Percentiles rank a stretch among this genome's conserved stretches.
These are phyloP conservation scores for Paramormyrops hopkinsi DNA, from an alignment of 2,797 vertebrate species.

Conservation along the genomic window DNA sequence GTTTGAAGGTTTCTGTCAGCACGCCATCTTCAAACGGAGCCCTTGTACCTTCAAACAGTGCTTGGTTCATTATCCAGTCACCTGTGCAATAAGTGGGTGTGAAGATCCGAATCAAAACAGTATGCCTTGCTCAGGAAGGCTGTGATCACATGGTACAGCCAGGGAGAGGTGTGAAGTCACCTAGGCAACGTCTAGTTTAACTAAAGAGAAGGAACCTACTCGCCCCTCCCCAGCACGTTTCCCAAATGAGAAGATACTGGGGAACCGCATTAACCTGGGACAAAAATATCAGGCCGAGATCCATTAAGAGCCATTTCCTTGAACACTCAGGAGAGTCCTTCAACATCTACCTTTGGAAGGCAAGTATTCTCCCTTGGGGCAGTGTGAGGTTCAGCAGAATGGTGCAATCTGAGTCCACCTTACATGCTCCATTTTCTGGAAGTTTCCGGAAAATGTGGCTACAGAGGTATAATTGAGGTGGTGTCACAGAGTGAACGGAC, in stretches of 20 bases:
- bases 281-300: neutral
- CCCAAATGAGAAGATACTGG: neutral
- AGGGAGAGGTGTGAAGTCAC: neutral
- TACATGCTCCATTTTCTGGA: neutral
- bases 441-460: neutral
- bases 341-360: neutral
- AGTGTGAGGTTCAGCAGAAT: neutral
- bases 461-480: neutral
- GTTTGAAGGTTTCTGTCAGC: neutral
- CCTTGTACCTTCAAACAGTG: neutral
- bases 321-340: neutral
- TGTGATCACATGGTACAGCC: neutral
- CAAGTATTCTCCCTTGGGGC: neutral
- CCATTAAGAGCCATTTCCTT: neutral
- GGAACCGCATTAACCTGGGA: neutral
- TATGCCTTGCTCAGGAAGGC: neutral
- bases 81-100: neutral
- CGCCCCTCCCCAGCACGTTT: neutral
- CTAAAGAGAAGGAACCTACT: neutral
- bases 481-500: neutral
- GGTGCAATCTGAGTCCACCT: neutral
- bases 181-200: neutral
- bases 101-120: neutral
- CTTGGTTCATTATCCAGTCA: conserved; percentile 3
- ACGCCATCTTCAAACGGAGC: neutral